phyloP scores from a whole-genome alignment of 2,888 invertebrate genomes.

The Atethmia centrago region DNA sequence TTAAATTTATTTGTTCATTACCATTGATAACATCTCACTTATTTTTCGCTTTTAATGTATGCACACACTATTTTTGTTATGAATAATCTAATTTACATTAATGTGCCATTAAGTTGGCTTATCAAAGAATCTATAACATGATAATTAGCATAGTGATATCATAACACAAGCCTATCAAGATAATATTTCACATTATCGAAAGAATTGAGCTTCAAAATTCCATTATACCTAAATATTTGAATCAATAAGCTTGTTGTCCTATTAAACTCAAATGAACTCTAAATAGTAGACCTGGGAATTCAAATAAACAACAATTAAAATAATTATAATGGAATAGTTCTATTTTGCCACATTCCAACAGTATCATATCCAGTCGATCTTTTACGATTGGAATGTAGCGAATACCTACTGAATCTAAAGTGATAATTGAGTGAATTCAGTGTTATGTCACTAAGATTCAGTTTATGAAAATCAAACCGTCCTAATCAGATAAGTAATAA shows the following conservation, averaged over 20 bases:
- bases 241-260: not conserved
- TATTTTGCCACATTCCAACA: conserved; percentile 32
- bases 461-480: not conserved
- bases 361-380: conserved; percentile 40
- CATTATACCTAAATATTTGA: not conserved
- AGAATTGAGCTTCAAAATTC: not conserved
- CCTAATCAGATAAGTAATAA: too few relatives aligned
- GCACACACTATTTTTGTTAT: not conserved
- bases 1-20: conserved; percentile 46
- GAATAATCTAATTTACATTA: conserved; percentile 16
- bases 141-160: not conserved
- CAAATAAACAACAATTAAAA: conserved; percentile 20
- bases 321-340: conserved; percentile 17
- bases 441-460: too few relatives aligned
- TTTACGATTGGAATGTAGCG: conserved; percentile 35
- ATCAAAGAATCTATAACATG: conserved; percentile 7
- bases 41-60: conserved; percentile 27
- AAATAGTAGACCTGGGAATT: conserved; percentile 16
- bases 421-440: not conserved
- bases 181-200: not conserved
- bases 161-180: conserved; percentile 11
- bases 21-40: conserved; percentile 34
- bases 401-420: conserved; percentile 3
- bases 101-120: not conserved
- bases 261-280: conserved; percentile 36